Evolutionary conservation across 2,888 invertebrate genomes (phyloP).

Genomic region (Cloeon dipterum): DNA sequence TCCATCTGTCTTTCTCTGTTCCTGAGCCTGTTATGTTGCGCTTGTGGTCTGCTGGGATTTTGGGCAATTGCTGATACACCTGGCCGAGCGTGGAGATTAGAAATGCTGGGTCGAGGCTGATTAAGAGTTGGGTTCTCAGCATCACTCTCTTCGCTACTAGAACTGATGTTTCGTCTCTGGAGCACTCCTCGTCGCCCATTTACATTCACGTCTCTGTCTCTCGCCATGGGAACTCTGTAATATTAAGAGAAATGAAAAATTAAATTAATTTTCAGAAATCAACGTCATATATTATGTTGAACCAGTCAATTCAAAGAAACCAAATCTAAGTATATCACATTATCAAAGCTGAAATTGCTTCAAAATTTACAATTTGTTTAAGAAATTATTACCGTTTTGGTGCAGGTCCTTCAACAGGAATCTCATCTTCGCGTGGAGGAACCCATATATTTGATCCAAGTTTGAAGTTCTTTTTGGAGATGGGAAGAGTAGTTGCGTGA

Average conservation of each 20-base stretch:
- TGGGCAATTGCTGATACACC: background rate
- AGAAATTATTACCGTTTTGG: background rate
- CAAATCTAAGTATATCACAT: too few relatives aligned
- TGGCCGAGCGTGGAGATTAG: background rate
- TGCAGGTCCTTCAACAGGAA: background rate
- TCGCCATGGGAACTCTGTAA: too few relatives aligned
- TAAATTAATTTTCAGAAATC: too few relatives aligned
- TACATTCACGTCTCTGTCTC: slow-evolving; percentile 50
- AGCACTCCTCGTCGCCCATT: slow-evolving; percentile 42
- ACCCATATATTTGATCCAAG: slow-evolving; percentile 21
- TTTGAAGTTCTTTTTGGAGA: slow-evolving; percentile 24
- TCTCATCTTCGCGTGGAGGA: slow-evolving; percentile 20
- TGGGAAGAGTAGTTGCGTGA: slow-evolving; percentile 26
- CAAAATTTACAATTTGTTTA: too few relatives aligned
- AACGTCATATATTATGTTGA: too few relatives aligned
- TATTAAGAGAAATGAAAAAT: too few relatives aligned
- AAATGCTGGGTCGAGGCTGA: background rate
- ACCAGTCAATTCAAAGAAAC: too few relatives aligned
- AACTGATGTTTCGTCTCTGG: slow-evolving; percentile 2
- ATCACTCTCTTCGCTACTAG: slow-evolving; percentile 7
- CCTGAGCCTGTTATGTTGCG: slow-evolving; percentile 18
- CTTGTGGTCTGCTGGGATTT: slow-evolving; percentile 12
- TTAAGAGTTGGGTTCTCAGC: slow-evolving; percentile 2
- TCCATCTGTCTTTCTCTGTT: slow-evolving; percentile 37
- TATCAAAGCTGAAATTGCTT: too few relatives aligned